Percentiles rank a stretch among this genome's conserved stretches.
Conservation (phyloP, 2,888 invertebrate genomes). For the Chydorus sphaericus region DNA sequence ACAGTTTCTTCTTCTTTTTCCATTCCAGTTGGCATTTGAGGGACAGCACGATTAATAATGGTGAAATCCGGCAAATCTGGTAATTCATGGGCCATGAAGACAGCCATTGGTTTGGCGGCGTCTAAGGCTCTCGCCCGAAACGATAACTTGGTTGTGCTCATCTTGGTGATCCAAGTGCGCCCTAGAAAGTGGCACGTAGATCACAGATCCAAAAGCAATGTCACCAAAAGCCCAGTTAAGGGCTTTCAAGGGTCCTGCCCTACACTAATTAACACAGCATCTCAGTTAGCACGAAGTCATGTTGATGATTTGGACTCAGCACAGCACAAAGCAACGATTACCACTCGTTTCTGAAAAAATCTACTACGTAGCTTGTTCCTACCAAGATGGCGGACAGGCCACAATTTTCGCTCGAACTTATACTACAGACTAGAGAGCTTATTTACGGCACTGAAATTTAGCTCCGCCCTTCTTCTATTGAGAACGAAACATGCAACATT, state of each 20-base stretch:
- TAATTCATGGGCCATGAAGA: constrained; percentile 94
- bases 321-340: neutral
- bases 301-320: neutral
- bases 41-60: constrained; percentile 96
- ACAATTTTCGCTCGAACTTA: neutral
- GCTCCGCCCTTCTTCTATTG: constrained; percentile 6
- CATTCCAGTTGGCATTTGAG: constrained; percentile 99
- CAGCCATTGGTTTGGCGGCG: constrained; percentile 96
- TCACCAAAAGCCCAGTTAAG: neutral
- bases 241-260: constrained; percentile 4
- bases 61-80: constrained; percentile 98
- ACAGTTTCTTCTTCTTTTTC: constrained; percentile 99
- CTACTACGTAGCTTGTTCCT: neutral
- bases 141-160: constrained; percentile 83
- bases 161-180: too few relatives aligned
- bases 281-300: neutral
- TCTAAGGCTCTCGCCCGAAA: constrained; percentile 99
- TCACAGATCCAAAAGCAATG: neutral
- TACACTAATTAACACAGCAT: constrained; percentile 3
- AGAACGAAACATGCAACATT: too few relatives aligned
- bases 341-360: neutral
- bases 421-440: neutral
- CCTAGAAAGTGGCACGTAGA: neutral
- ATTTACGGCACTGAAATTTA: neutral
- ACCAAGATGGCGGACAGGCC: constrained; percentile 4